Evolutionary conservation across 2,797 vertebrate genomes (phyloP).

Genomic region (Gallinago stenura): DNA sequence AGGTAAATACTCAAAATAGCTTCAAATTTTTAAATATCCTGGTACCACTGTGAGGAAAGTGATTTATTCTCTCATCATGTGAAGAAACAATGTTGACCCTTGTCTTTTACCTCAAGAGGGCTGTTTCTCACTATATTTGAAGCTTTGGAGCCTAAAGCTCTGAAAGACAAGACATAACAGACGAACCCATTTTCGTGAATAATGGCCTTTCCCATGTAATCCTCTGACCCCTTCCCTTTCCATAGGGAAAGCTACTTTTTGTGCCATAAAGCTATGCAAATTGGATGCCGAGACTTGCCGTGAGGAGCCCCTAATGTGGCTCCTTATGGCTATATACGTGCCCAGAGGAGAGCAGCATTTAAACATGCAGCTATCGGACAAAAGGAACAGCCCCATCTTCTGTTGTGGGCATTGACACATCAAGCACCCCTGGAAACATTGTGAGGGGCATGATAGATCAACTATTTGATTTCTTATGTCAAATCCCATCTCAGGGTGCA

Average conservation of each 20-base stretch:
- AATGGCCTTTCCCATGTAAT: conserved; percentile 30
- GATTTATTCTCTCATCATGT: neutral
- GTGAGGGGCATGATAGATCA: conserved; percentile 8
- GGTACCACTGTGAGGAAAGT: neutral
- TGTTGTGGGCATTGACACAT: neutral
- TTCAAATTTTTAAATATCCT: neutral
- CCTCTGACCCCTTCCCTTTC: conserved; percentile 19
- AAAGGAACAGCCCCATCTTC: neutral
- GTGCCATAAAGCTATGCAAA: conserved; percentile 33
- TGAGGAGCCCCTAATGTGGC: neutral
- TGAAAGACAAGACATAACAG: neutral
- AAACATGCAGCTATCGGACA: neutral
- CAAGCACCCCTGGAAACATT: neutral
- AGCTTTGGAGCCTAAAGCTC: conserved; percentile 11
- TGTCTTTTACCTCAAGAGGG: neutral
- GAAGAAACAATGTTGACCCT: neutral
- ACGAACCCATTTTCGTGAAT: neutral
- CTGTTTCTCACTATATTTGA: neutral
- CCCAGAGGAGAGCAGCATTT: neutral
- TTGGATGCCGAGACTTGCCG: neutral
- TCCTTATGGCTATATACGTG: neutral
- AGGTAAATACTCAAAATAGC: neutral
- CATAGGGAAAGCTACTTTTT: neutral
- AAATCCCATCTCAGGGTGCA: conserved; percentile 33
- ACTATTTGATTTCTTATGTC: conserved; percentile 12